A percentile compares a stretch with the other conserved stretches of the same genome.
These are phyloP conservation scores for Hippoglossus stenolepis DNA, from an alignment of 2,113 vertebrate genomes.

Conservation along the genomic window DNA sequence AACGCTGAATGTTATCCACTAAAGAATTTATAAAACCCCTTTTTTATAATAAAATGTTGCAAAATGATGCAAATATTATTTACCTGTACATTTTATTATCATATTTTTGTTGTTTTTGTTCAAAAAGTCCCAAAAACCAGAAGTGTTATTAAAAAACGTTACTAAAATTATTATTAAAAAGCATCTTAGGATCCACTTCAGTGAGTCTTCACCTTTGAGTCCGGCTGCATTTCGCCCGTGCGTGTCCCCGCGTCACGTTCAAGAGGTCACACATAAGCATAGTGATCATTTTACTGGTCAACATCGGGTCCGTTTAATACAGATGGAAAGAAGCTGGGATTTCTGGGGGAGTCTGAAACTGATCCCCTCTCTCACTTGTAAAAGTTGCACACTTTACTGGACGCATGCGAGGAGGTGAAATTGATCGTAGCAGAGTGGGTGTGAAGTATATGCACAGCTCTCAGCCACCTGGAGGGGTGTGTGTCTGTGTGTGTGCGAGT, in stretches of 20 bases:
- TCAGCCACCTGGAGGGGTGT: conserved; percentile 57
- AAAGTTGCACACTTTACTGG: conserved; percentile 73
- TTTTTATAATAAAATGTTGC: too few species aligned
- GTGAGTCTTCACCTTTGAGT: not conserved
- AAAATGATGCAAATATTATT: too few species aligned
- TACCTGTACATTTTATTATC: too few species aligned
- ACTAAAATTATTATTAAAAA: not conserved
- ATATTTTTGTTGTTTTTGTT: too few species aligned
- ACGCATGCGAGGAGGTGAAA: conserved; percentile 69
- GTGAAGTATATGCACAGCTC: conserved; percentile 63
- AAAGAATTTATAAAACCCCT: too few species aligned
- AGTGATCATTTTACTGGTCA: conserved; percentile 65
- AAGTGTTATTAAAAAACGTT: too few species aligned
- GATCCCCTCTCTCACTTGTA: conserved; percentile 68
- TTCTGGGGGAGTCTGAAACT: conserved; percentile 66
- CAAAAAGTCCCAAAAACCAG: too few species aligned
- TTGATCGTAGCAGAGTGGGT: conserved; percentile 68
- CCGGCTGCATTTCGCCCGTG: not conserved
- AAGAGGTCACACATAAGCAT: conserved; percentile 44
- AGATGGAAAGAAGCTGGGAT: conserved; percentile 60
- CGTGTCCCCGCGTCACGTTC: not conserved
- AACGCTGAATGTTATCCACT: too few species aligned
- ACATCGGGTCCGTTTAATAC: conserved; percentile 53
- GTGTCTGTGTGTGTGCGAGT: conserved; percentile 12
- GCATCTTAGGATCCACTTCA: not conserved